A percentile compares a stretch with the other conserved stretches of the same genome.
phyloP scores from a whole-genome alignment of 2,113 vertebrate genomes.

The Azemiops feae region DNA sequence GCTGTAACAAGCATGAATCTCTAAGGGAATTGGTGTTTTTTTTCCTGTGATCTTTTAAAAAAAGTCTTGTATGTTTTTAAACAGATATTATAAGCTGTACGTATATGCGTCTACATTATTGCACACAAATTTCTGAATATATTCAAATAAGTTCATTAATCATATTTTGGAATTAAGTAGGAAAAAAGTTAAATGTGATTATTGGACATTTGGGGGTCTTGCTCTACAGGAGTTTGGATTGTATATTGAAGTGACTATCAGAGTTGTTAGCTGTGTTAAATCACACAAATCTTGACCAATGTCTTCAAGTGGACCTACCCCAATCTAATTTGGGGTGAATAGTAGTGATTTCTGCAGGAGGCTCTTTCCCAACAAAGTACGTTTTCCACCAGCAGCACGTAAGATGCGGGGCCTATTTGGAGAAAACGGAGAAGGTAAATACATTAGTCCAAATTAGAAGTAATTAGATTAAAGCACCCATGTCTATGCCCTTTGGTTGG shows the following conservation, averaged over 20 bases:
- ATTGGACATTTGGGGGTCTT: background rate
- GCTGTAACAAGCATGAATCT: slow-evolving; percentile 26
- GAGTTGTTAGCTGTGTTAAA: background rate
- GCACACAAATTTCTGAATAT: background rate
- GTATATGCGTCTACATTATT: background rate
- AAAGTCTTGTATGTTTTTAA: background rate
- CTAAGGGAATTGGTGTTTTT: slow-evolving; percentile 10
- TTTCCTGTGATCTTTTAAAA: slow-evolving; percentile 4
- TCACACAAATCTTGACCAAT: background rate
- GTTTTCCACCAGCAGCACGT: background rate
- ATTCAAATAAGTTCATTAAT: background rate
- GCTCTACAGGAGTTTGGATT: background rate
- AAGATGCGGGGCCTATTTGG: background rate
- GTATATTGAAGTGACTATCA: background rate
- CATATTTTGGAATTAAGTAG: background rate
- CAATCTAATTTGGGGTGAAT: background rate
- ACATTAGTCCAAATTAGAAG: background rate
- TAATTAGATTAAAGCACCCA: background rate
- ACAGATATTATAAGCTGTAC: background rate
- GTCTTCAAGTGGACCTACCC: background rate
- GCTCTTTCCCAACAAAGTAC: background rate
- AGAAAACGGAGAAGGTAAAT: background rate
- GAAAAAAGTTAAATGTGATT: background rate
- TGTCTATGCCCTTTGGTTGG: background rate
- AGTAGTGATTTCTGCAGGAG: background rate